A percentile compares a stretch with the other conserved stretches of the same genome.
These are phyloP conservation scores for Carterocephalus palaemon DNA, from an alignment of 2,888 invertebrate species.

Conservation along the genomic window DNA sequence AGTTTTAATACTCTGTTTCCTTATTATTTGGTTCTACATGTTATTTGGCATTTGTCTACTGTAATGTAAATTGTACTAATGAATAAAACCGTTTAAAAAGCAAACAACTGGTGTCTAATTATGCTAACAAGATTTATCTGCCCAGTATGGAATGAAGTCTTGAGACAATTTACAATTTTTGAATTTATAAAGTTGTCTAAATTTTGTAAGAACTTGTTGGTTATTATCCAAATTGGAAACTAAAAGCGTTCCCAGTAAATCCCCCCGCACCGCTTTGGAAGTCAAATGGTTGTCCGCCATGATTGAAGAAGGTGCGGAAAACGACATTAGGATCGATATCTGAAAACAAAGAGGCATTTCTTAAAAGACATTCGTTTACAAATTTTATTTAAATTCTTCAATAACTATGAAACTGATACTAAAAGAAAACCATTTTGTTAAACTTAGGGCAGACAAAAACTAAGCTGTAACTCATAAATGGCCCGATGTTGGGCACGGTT, in stretches of 20 bases:
- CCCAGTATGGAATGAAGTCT: slow-evolving; percentile 36
- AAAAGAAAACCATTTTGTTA: too few species aligned
- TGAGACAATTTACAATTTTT: slow-evolving; percentile 34
- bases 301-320: slow-evolving; percentile 90
- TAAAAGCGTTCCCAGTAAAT: slow-evolving; percentile 81
- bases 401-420: too few species aligned
- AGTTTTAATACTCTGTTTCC: not conserved
- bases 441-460: too few species aligned
- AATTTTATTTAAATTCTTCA: too few species aligned
- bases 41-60: slow-evolving; percentile 17
- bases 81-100: slow-evolving; percentile 2
- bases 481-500: too few species aligned
- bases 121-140: slow-evolving; percentile 12
- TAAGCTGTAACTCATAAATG: too few species aligned
- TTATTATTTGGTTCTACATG: slow-evolving; percentile 7
- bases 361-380: too few species aligned
- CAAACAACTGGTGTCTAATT: slow-evolving; percentile 5
- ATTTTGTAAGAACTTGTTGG: not conserved
- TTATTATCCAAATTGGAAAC: slow-evolving; percentile 84
- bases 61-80: slow-evolving; percentile 9
- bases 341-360: slow-evolving; percentile 71
- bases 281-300: slow-evolving; percentile 75
- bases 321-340: slow-evolving; percentile 91
- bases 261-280: slow-evolving; percentile 73
- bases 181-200: slow-evolving; percentile 14